A percentile compares a stretch with the other conserved stretches of the same genome.
These are phyloP conservation scores for Channa maculata DNA, from an alignment of 2,113 vertebrate genomes.

Conservation along the genomic window DNA sequence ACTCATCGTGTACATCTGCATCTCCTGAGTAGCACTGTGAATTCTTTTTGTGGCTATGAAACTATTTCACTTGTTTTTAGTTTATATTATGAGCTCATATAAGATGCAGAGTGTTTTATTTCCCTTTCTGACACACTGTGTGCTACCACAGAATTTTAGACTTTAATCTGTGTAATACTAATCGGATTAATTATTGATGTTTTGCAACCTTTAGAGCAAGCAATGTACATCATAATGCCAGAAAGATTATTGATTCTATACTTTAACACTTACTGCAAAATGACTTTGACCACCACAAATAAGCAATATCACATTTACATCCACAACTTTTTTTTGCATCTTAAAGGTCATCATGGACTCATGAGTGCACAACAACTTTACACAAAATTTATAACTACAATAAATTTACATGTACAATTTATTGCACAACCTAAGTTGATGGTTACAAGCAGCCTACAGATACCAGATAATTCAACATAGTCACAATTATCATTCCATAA, in stretches of 20 bases:
- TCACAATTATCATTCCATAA: too few species aligned
- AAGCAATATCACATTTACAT: constrained; percentile 18
- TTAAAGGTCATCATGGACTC: neutral
- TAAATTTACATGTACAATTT: too few species aligned
- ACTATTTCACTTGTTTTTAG: neutral
- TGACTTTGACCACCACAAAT: neutral
- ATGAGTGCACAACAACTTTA: neutral
- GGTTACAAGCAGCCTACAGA: too few species aligned
- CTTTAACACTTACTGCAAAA: neutral
- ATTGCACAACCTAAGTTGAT: neutral
- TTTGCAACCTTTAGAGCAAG: neutral
- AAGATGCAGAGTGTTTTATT: too few species aligned
- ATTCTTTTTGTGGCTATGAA: neutral
- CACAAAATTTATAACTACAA: neutral
- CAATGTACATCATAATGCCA: neutral
- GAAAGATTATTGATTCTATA: neutral
- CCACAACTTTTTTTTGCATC: neutral
- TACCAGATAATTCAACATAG: too few species aligned
- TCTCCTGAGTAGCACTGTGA: too few species aligned
- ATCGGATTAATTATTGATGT: constrained; percentile 3
- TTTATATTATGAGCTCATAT: neutral
- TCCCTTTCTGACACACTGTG: too few species aligned
- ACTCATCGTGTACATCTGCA: too few species aligned
- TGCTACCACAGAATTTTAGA: too few species aligned
- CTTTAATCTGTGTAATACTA: neutral